Conservation (phyloP, 2,113 vertebrate species). For the Columbina picui region DNA sequence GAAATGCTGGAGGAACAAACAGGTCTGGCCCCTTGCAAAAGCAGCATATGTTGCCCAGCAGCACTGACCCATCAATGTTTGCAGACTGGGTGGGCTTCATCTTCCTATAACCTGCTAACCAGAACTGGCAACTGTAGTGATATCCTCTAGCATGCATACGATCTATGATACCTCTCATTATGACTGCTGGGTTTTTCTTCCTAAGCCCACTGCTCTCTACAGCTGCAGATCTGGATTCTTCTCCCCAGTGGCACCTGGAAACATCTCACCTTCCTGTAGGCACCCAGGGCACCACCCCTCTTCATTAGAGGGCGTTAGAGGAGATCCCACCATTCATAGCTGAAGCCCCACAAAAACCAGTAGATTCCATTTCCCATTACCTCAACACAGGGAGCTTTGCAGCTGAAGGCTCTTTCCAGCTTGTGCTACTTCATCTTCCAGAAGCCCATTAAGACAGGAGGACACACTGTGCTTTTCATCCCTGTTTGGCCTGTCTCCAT, state of each 20-base stretch:
- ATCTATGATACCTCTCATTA: not conserved
- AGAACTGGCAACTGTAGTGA: slow-evolving; percentile 3
- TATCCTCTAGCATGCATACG: not conserved
- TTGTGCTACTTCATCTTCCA: slow-evolving; percentile 50
- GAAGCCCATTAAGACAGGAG: slow-evolving; percentile 57
- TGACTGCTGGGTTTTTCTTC: not conserved
- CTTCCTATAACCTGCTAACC: not conserved
- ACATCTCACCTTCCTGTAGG: not conserved
- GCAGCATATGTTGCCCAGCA: slow-evolving; percentile 4
- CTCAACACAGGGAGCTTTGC: not conserved
- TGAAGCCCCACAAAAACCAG: not conserved
- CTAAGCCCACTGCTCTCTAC: not conserved
- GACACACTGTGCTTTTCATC: slow-evolving; percentile 42
- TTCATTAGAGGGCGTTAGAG: not conserved
- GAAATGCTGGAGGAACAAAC: not conserved
- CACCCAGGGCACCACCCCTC: not conserved
- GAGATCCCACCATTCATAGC: not conserved
- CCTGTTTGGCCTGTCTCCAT: slow-evolving; percentile 57
- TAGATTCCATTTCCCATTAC: not conserved
- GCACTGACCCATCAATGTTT: not conserved
- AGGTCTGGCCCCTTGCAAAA: not conserved
- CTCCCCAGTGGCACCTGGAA: not conserved
- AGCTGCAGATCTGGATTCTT: not conserved
- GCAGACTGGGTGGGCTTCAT: slow-evolving; percentile 17
- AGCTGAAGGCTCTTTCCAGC: slow-evolving; percentile 30